Evolutionary conservation across 1,140 invertebrate species (phyloP).

Genomic region (Bombus confusus): DNA sequence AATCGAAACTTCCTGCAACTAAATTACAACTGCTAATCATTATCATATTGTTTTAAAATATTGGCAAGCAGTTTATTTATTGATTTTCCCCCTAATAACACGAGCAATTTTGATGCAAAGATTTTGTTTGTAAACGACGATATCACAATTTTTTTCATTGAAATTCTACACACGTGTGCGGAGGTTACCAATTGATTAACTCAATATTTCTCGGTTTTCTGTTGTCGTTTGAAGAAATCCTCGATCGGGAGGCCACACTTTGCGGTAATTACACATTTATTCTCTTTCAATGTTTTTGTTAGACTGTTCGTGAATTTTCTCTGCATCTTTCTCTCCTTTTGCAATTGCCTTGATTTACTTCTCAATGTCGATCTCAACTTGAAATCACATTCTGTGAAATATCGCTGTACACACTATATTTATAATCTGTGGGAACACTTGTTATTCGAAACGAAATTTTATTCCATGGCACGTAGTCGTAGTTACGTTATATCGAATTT

Average conservation of each 20-base stretch:
- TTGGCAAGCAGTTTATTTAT: background rate
- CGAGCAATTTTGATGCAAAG: background rate
- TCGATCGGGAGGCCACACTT: constrained; percentile 59
- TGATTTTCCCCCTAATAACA: background rate
- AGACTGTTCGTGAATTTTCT: constrained; percentile 54
- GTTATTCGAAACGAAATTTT: background rate
- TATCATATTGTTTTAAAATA: too few species aligned
- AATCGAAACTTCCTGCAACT: constrained; percentile 5
- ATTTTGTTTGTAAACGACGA: background rate
- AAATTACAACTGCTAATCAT: too few species aligned
- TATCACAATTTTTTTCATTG: too few species aligned
- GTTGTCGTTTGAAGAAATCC: constrained; percentile 65
- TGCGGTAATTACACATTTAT: constrained; percentile 73
- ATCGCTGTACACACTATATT: background rate
- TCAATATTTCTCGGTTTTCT: constrained; percentile 55
- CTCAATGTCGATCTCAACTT: background rate
- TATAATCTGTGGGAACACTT: background rate
- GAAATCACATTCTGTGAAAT: background rate
- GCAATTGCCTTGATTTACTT: background rate
- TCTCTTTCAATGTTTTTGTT: constrained; percentile 54
- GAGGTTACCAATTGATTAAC: constrained; percentile 44
- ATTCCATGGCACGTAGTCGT: background rate
- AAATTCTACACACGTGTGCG: background rate
- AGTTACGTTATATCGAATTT: background rate
- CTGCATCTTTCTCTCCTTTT: constrained; percentile 31